A percentile compares a stretch with the other conserved stretches of the same genome.
These are phyloP conservation scores for Rissa tridactyla DNA, from an alignment of 2,113 vertebrate genomes.

Conservation along the genomic window DNA sequence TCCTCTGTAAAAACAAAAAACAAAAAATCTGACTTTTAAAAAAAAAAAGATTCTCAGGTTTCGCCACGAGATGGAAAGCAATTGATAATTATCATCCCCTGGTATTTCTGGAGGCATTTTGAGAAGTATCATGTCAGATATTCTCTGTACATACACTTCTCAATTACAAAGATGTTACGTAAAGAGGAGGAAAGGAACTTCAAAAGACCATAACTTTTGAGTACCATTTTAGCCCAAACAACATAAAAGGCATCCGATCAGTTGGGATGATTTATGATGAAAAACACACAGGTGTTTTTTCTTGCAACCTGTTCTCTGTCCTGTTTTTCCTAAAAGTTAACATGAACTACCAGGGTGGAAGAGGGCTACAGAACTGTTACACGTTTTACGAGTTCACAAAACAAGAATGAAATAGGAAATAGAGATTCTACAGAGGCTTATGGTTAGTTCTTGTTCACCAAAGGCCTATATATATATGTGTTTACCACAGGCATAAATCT, in stretches of 20 bases:
- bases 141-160: not conserved
- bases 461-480: not conserved
- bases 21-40: not conserved
- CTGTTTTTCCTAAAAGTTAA: not conserved
- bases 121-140: not conserved
- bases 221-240: not conserved
- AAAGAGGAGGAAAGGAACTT: not conserved
- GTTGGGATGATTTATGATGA: not conserved
- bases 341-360: not conserved
- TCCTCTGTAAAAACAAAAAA: not conserved
- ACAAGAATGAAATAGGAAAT: not conserved
- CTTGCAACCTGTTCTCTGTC: not conserved
- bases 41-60: not conserved
- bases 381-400: not conserved
- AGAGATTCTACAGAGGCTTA: not conserved
- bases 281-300: not conserved
- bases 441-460: not conserved
- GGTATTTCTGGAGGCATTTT: not conserved
- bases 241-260: not conserved
- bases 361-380: not conserved
- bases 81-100: not conserved
- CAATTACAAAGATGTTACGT: not conserved
- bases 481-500: slow-evolving; percentile 17
- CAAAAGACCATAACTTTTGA: not conserved
- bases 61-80: not conserved